These are phyloP conservation scores for Poeciliopsis retropinna DNA, from an alignment of 2,113 vertebrate species.

Conservation along the genomic window DNA sequence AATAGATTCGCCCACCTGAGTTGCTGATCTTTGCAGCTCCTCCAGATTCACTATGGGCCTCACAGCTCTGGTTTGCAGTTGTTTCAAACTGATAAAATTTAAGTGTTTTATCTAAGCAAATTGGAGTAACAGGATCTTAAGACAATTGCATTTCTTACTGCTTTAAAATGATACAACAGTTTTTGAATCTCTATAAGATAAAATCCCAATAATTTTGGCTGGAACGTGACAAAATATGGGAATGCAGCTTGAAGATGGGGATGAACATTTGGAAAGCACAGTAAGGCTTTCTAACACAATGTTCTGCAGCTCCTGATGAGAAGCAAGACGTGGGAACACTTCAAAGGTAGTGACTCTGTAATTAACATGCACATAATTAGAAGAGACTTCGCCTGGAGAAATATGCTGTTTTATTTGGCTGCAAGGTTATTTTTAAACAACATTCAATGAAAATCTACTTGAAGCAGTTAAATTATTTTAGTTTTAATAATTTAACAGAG, in stretches of 20 bases:
- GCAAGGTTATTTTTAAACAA: conserved; percentile 12
- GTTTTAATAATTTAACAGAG: conserved; percentile 11
- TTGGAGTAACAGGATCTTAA: too few species aligned
- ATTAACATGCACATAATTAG: conserved; percentile 42
- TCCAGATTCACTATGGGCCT: too few species aligned
- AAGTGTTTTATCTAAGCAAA: too few species aligned
- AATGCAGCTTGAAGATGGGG: not conserved
- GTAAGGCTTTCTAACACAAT: conserved; percentile 11
- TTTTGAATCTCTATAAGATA: not conserved
- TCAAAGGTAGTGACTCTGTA: conserved; percentile 34
- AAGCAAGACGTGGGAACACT: conserved; percentile 15
- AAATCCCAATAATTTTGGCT: not conserved
- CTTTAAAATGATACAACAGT: not conserved
- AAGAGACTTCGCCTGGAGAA: conserved; percentile 27
- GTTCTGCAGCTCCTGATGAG: conserved; percentile 15
- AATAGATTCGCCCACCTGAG: too few species aligned
- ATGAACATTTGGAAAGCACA: too few species aligned
- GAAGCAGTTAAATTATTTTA: conserved; percentile 5
- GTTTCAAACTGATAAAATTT: too few species aligned
- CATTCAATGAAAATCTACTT: conserved; percentile 14
- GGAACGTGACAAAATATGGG: not conserved
- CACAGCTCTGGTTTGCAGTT: too few species aligned
- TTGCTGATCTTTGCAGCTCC: too few species aligned
- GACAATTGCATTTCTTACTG: not conserved
- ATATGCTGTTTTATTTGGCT: conserved; percentile 13